Conservation (phyloP, 2,113 vertebrate genomes). For the Gavia stellata region DNA sequence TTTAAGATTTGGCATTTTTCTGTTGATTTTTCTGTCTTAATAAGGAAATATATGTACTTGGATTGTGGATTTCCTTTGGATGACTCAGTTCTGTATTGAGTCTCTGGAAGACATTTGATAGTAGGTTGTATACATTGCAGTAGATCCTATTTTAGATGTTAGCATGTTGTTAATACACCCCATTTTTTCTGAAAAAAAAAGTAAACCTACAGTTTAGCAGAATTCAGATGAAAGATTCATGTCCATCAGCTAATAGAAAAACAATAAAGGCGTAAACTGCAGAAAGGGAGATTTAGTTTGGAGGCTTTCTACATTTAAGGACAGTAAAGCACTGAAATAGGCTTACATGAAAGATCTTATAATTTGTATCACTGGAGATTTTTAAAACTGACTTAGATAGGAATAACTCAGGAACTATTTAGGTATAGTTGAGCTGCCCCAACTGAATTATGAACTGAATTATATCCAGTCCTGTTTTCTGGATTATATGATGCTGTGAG, state of each 20-base stretch:
- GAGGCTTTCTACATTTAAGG: not conserved
- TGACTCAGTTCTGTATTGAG: not conserved
- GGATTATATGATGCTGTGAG: not conserved
- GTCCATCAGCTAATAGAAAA: not conserved
- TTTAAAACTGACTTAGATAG: not conserved
- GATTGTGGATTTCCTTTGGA: not conserved
- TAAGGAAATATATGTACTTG: not conserved
- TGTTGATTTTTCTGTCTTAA: not conserved
- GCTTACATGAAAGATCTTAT: not conserved
- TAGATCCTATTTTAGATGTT: not conserved
- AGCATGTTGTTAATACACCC: not conserved
- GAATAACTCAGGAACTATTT: not conserved
- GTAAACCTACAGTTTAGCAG: not conserved
- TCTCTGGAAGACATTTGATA: not conserved
- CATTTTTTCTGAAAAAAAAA: not conserved
- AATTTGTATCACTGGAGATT: not conserved
- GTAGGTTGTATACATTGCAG: not conserved
- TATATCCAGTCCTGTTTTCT: not conserved
- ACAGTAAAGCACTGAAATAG: not conserved
- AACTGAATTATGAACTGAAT: not conserved
- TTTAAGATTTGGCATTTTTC: not conserved
- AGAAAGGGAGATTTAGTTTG: not conserved
- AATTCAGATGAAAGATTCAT: not conserved
- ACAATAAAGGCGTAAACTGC: not conserved
- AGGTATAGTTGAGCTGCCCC: not conserved